Conservation (phyloP, 2,888 invertebrate species). For the Syritta pipiens region DNA sequence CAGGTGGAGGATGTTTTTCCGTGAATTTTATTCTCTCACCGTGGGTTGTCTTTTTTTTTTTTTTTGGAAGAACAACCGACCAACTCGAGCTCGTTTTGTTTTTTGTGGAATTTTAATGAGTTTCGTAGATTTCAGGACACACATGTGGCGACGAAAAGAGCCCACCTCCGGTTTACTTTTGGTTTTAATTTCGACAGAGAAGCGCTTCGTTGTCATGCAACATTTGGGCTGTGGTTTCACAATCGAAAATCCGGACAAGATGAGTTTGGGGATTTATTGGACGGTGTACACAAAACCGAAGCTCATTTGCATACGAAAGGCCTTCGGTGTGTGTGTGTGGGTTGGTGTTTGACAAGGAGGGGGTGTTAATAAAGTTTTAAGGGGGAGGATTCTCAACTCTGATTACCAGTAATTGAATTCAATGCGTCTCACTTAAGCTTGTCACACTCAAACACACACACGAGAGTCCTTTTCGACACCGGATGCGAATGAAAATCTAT, state of each 20-base stretch:
- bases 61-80: too few species aligned
- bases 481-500: slow-evolving; percentile 30
- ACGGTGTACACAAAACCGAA: neutral
- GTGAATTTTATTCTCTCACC: slow-evolving; percentile 7
- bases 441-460: too few species aligned
- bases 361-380: slow-evolving; percentile 23
- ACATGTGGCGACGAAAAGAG: slow-evolving; percentile 23
- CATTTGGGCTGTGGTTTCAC: slow-evolving; percentile 50
- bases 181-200: slow-evolving; percentile 62
- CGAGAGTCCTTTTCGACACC: too few species aligned
- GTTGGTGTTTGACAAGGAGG: slow-evolving; percentile 21
- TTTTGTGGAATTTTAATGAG: slow-evolving; percentile 66
- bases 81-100: too few species aligned
- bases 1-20: slow-evolving; percentile 39
- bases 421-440: too few species aligned
- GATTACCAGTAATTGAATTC: too few species aligned
- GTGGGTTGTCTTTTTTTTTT: neutral
- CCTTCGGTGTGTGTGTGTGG: slow-evolving; percentile 8
- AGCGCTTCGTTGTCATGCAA: slow-evolving; percentile 48
- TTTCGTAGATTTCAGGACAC: slow-evolving; percentile 17
- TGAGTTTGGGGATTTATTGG: slow-evolving; percentile 33
- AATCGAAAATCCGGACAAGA: slow-evolving; percentile 43
- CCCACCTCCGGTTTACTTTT: slow-evolving; percentile 45
- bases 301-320: slow-evolving; percentile 53
- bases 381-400: too few species aligned